These are phyloP conservation scores for Leptoclinus maculatus DNA, from an alignment of 2,797 vertebrate genomes.

Conservation along the genomic window DNA sequence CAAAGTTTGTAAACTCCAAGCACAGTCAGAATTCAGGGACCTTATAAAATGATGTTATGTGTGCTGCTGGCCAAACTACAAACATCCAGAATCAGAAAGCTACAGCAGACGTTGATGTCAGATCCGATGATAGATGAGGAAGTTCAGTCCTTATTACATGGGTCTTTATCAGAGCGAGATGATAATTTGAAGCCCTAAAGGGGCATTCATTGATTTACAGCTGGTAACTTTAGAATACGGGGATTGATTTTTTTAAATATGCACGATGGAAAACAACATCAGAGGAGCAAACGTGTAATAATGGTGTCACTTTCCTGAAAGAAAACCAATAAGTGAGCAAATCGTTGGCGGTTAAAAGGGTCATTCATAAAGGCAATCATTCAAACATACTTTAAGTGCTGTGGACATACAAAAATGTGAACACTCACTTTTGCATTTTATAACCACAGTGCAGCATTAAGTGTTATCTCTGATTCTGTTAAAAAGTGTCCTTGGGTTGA, in stretches of 20 bases:
- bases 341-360: not conserved
- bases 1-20: slow-evolving; percentile 5
- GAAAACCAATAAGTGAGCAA: not conserved
- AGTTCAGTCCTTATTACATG: not conserved
- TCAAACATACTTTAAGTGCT: not conserved
- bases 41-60: not conserved
- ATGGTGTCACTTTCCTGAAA: not conserved
- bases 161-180: not conserved
- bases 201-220: not conserved
- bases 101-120: not conserved
- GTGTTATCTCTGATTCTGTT: not conserved
- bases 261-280: not conserved
- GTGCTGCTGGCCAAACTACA: not conserved
- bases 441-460: not conserved
- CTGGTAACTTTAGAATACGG: not conserved
- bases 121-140: not conserved
- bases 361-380: not conserved
- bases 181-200: not conserved
- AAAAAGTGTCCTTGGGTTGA: not conserved
- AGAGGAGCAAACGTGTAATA: not conserved
- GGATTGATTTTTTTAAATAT: slow-evolving; percentile 17
- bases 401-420: not conserved
- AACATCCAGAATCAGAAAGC: not conserved
- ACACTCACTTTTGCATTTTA: not conserved
- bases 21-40: not conserved